Percentiles rank a stretch among this genome's conserved stretches.
phyloP scores from a whole-genome alignment of 2,888 invertebrate species.

The Sminthurides aquaticus region DNA sequence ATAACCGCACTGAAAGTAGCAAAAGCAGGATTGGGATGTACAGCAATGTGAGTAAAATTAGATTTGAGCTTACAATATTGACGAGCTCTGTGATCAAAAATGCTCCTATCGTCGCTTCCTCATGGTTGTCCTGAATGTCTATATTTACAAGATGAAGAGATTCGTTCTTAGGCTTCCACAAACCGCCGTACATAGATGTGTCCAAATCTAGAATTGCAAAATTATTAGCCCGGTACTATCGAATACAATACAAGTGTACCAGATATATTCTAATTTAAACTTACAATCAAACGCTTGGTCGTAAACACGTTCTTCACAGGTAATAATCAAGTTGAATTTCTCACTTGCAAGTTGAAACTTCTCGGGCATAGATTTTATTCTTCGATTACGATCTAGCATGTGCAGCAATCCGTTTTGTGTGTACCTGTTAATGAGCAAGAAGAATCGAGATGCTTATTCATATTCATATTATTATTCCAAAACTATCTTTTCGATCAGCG shows the following conservation, averaged over 20 bases:
- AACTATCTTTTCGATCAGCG: not conserved
- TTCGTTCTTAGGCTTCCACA: conserved; percentile 53
- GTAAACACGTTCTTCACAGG: conserved; percentile 96
- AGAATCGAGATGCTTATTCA: not conserved
- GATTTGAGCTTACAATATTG: conserved; percentile 66
- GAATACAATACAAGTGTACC: no score
- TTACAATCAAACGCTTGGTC: conserved; percentile 92
- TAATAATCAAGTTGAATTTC: conserved; percentile 90
- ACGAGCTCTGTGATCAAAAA: conserved; percentile 95
- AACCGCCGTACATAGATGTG: conserved; percentile 63
- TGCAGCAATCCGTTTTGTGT: conserved; percentile 97
- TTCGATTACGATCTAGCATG: conserved; percentile 92
- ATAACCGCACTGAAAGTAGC: no score
- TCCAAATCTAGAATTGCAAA: conserved; percentile 53
- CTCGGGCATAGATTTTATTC: conserved; percentile 90
- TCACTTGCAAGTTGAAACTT: conserved; percentile 83
- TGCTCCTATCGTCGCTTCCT: conserved; percentile 97
- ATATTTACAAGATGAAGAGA: conserved; percentile 96
- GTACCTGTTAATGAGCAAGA: conserved; percentile 55
- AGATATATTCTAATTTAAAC: no score
- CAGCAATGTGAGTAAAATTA: conserved; percentile 3
- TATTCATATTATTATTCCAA: not conserved
- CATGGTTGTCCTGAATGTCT: conserved; percentile 98
- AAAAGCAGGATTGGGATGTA: not conserved
- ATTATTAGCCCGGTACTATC: no score